Evolutionary conservation across 2,888 invertebrate species (phyloP), one percentile per base, ranked within the genome.

Genomic region (Aphodius granarius): DNA sequence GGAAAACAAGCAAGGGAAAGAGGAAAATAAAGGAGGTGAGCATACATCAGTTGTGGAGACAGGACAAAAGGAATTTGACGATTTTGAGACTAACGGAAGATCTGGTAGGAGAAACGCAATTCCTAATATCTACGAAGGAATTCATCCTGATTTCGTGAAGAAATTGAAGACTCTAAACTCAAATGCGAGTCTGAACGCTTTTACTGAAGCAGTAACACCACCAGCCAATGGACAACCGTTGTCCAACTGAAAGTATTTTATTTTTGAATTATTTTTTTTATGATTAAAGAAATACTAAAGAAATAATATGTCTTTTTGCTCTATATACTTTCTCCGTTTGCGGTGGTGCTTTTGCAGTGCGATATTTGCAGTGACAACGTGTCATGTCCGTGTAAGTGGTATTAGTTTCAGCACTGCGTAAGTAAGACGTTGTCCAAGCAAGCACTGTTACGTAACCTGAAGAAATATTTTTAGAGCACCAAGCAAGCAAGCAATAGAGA

Each of bases 121-220:
- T 20, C 19, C 68, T 6, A 68, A 68, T 68, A 68, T 68, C 22
- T 68, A 68, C 68, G 68, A 68, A 20, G 68, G 68, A 2, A 21
- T 68, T 20, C 20, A 68, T 68, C 68, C 68, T 9, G 22, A 68
- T 20, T 20, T 22, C 21, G 20, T 68, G 9, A 17, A 68, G 20
- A 68, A 68, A 68, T 20, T 68, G 21, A 68, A 68, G 20, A 43
- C 43, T 9, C 13, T 43, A 13, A 43, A 43, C 43, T 43, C 43
- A 43, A 43, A 43, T 13, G 9, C 43, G 43, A 43, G 43, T 43
- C 43, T 43, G 13, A 43, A 43, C 13, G 1, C 13, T 6, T 43
- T 43, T 43, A 3, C 43, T 9, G 43, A 43, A 9, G 6, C 43
- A 9, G 43, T 43, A 9, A 43, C 2, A 9, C 0, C 43, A 6